Base-by-base conservation (phyloP, 2,888 invertebrate species). In the Psococerastis gibbosa region DNA sequence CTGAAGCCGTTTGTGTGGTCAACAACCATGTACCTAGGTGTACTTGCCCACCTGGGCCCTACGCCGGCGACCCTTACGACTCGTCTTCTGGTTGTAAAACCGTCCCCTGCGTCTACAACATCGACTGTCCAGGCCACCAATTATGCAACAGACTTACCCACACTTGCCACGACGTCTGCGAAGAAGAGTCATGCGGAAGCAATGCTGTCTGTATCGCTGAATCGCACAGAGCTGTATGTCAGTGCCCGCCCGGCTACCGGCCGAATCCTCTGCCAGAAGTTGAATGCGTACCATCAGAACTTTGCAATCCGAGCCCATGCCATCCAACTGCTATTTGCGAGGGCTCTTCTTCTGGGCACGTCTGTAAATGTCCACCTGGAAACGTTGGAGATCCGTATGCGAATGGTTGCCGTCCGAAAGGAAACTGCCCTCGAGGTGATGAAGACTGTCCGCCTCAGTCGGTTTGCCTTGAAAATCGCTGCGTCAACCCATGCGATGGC, bases 21-120 rank as follows among this genome's bases (percentile, higher is more conserved):
- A 85, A 88, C 54, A 89, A 89, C 56, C 89, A 91, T 58, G 78
- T 78, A 11, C 81, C 85, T 0, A 79, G 83, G 59, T 91, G 91
- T 56, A 82, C 85, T 54, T 91, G 91, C 56, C 88, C 88, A 15
- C 76, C 81, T 5, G 89, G 89, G 15, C 74, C 81, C 1, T 89
- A 75, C 57, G 78, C 82, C 8, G 89, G 89, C 2, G 79, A 89
- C 64, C 85, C 89, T 0, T 77, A 78, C 55, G 83, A 87, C 57
- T 61, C 72, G 2, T 65, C 68, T 46, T 68, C 69, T 46, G 85
- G 87, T 43, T 84, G 85, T 55, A 70, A 75, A 61, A 69, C 75
- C 45, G 84, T 87, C 4, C 80, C 84, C 3, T 88, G 87, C 57
- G 81, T 87, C 31, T 85, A 85, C 57, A 87, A 87, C 55, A 73